A percentile compares a stretch with the other conserved stretches of the same genome.
These are phyloP conservation scores for Brenthis ino DNA, from an alignment of 2,888 invertebrate species.

Conservation along the genomic window DNA sequence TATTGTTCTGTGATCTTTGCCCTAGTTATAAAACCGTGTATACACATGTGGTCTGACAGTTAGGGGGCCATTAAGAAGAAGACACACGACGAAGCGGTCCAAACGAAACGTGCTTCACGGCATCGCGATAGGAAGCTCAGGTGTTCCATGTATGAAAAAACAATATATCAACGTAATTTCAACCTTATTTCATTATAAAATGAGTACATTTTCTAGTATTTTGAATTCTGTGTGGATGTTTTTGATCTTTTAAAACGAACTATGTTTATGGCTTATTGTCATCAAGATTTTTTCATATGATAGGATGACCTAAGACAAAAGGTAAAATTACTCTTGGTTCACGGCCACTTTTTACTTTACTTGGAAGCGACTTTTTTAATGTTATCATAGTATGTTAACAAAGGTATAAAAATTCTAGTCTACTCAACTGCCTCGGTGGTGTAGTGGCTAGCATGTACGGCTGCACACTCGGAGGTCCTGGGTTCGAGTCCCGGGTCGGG, in stretches of 20 bases:
- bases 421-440: too few species aligned
- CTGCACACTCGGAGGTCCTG: too few species aligned
- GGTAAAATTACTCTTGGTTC: slow-evolving; percentile 54
- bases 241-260: slow-evolving; percentile 30
- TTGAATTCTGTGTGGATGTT: neutral
- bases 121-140: slow-evolving; percentile 68
- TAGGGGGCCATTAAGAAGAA: slow-evolving; percentile 69
- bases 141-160: slow-evolving; percentile 64
- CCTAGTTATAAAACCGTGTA: slow-evolving; percentile 58
- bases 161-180: slow-evolving; percentile 34
- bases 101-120: slow-evolving; percentile 71
- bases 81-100: slow-evolving; percentile 61
- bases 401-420: too few species aligned
- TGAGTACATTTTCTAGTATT: slow-evolving; percentile 9
- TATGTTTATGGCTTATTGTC: slow-evolving; percentile 67
- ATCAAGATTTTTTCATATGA: slow-evolving; percentile 64
- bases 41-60: slow-evolving; percentile 66
- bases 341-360: slow-evolving; percentile 55
- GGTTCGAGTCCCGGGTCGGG: too few species aligned
- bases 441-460: too few species aligned
- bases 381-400: slow-evolving; percentile 5
- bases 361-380: slow-evolving; percentile 44
- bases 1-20: slow-evolving; percentile 40
- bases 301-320: slow-evolving; percentile 57
- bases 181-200: slow-evolving; percentile 36